Evolutionary conservation across 2,888 invertebrate genomes (phyloP).

Genomic region (Caenorhabditis becei): DNA sequence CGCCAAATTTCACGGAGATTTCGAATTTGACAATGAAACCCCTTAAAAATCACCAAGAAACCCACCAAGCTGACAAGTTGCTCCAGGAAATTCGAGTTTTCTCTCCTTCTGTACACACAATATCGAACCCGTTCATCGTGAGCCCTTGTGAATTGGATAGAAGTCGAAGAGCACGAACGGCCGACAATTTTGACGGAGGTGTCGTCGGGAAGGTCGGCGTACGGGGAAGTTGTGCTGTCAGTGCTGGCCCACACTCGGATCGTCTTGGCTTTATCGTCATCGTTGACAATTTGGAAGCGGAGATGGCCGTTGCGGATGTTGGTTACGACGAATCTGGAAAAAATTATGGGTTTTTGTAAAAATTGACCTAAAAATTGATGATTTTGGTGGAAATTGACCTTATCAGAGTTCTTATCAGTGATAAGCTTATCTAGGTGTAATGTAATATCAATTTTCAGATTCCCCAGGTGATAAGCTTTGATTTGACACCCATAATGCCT

Average conservation of each 20-base stretch:
- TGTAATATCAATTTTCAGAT: too few species aligned
- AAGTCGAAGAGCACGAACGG: conserved; percentile 62
- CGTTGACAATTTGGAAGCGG: conserved; percentile 74
- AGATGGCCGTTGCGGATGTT: conserved; percentile 71
- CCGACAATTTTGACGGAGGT: conserved; percentile 70
- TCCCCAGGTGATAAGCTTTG: too few species aligned
- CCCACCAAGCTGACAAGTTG: conserved; percentile 71
- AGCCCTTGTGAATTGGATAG: conserved; percentile 72
- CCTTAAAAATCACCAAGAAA: not conserved
- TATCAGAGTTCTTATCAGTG: too few species aligned
- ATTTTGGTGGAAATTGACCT: too few species aligned
- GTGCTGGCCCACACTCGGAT: conserved; percentile 71
- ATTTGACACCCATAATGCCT: too few species aligned
- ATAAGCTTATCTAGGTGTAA: too few species aligned
- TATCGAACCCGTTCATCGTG: conserved; percentile 68
- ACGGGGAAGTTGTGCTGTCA: conserved; percentile 70
- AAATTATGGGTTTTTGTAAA: too few species aligned
- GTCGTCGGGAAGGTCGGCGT: conserved; percentile 75
- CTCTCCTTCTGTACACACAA: conserved; percentile 71
- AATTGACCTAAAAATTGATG: too few species aligned
- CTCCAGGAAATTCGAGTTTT: conserved; percentile 68
- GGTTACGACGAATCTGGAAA: conserved; percentile 72
- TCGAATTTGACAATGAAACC: not conserved
- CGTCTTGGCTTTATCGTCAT: conserved; percentile 66
- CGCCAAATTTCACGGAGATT: not conserved